A percentile compares a stretch with the other conserved stretches of the same genome.
Evolutionary conservation across 2,113 vertebrate genomes (phyloP).

Genomic region (Heloderma charlesbogerti): DNA sequence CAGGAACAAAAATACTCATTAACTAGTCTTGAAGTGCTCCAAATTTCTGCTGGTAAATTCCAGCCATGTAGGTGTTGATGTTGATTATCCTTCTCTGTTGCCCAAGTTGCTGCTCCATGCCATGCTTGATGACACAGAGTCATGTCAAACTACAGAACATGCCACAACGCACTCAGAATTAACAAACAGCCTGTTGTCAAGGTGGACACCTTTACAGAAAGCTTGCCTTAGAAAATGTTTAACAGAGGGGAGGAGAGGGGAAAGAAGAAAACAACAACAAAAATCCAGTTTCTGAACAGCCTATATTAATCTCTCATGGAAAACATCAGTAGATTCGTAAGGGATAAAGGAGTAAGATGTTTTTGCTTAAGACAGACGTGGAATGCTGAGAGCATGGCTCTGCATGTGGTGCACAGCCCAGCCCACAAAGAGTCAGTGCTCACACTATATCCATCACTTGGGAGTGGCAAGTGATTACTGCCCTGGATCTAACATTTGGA

Average conservation of each 20-base stretch:
- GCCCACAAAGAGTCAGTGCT: neutral
- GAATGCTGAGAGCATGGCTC: neutral
- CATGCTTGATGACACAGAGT: neutral
- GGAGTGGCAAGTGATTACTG: neutral
- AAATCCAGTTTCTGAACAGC: neutral
- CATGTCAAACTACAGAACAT: neutral
- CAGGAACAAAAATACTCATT: neutral
- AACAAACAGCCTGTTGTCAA: neutral
- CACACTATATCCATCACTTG: neutral
- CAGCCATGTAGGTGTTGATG: neutral
- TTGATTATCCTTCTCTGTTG: neutral
- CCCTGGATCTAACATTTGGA: neutral
- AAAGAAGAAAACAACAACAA: neutral
- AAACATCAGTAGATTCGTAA: neutral
- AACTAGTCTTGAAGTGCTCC: neutral
- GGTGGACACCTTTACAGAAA: neutral
- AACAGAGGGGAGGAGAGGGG: neutral
- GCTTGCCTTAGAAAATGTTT: neutral
- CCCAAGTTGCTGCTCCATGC: neutral
- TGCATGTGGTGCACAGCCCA: neutral
- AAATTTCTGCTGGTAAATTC: conserved; percentile 5
- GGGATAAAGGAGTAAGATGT: neutral
- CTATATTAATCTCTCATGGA: neutral
- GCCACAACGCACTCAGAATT: neutral
- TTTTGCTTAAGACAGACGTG: neutral